Conservation (phyloP, 1,140 invertebrate genomes). For the Zaprionus nigranus region DNA sequence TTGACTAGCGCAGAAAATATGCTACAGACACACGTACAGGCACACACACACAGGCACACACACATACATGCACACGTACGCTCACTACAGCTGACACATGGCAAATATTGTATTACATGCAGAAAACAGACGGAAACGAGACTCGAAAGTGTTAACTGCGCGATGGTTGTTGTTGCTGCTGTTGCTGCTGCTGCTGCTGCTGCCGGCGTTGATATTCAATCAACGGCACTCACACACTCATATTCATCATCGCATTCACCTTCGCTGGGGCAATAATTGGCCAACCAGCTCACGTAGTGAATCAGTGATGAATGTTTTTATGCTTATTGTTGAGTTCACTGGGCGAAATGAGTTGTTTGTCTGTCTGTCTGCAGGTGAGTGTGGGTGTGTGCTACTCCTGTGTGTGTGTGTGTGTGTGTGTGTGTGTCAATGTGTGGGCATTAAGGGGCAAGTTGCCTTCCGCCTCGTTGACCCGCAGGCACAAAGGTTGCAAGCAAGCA, state of each 20-base stretch:
- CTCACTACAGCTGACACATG: conserved; percentile 31
- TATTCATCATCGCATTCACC: conserved; percentile 45
- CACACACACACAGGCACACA: conserved; percentile 2
- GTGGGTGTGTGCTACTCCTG: conserved; percentile 43
- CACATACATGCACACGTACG: not conserved
- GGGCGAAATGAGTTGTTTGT: conserved; percentile 82
- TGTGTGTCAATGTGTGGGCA: conserved; percentile 40
- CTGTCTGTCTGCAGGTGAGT: conserved; percentile 52
- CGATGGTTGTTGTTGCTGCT: conserved; percentile 2
- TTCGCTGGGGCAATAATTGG: conserved; percentile 67
- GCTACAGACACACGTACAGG: conserved; percentile 44
- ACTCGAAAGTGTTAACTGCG: conserved; percentile 62
- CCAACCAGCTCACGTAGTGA: conserved; percentile 77
- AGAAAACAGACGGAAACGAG: conserved; percentile 58
- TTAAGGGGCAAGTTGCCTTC: conserved; percentile 20
- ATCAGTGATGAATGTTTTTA: conserved; percentile 83
- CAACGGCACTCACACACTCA: conserved; percentile 60
- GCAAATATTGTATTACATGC: conserved; percentile 74
- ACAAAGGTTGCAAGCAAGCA: not conserved
- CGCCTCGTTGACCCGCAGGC: conserved; percentile 21
- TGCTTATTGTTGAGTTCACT: conserved; percentile 82
- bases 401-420: not conserved
- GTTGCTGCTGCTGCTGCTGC: conserved; percentile 47
- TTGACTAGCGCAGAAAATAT: conserved; percentile 80
- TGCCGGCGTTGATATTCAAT: conserved; percentile 74